phyloP scores from a whole-genome alignment of 1,140 invertebrate genomes.

The Tyrophagus putrescentiae region DNA sequence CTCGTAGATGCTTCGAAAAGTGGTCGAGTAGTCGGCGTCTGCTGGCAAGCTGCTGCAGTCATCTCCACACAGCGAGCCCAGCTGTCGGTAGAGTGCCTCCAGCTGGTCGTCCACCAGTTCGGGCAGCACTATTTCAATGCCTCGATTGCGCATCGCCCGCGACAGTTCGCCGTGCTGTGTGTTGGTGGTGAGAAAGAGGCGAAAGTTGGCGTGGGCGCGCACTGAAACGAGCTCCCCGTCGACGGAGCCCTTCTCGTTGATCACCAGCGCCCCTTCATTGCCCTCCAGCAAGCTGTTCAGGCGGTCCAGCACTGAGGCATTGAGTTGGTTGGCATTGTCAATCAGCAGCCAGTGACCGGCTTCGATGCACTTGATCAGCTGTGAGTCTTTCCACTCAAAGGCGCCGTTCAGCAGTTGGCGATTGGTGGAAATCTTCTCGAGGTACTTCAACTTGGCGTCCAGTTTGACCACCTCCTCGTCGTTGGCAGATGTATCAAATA shows the following conservation, averaged over 20 bases:
- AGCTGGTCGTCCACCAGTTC: background rate
- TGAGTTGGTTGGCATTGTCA: slow-evolving; percentile 94
- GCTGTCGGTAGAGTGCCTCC: background rate
- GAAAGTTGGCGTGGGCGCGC: slow-evolving; percentile 73
- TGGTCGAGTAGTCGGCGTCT: background rate
- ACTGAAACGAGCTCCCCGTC: slow-evolving; percentile 56
- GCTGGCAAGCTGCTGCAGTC: too few relatives aligned
- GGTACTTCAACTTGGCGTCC: background rate
- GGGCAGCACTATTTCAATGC: slow-evolving; percentile 66
- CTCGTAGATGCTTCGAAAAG: background rate
- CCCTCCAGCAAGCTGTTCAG: slow-evolving; percentile 89
- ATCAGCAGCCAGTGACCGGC: slow-evolving; percentile 79
- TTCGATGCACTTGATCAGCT: slow-evolving; percentile 69
- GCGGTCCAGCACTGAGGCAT: slow-evolving; percentile 85
- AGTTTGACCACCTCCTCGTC: background rate
- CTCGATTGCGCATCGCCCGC: slow-evolving; percentile 91
- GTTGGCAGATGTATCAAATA: too few relatives aligned
- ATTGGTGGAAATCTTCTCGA: background rate
- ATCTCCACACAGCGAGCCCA: too few relatives aligned
- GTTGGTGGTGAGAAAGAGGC: slow-evolving; percentile 87
- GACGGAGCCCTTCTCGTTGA: slow-evolving; percentile 74
- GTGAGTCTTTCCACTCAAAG: slow-evolving; percentile 95
- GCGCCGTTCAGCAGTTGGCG: slow-evolving; percentile 40
- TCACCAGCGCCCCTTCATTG: slow-evolving; percentile 57
- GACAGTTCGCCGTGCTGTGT: slow-evolving; percentile 88